These are phyloP conservation scores for Drosophila nigrodunni DNA, from an alignment of 1,140 invertebrate species.

Conservation along the genomic window DNA sequence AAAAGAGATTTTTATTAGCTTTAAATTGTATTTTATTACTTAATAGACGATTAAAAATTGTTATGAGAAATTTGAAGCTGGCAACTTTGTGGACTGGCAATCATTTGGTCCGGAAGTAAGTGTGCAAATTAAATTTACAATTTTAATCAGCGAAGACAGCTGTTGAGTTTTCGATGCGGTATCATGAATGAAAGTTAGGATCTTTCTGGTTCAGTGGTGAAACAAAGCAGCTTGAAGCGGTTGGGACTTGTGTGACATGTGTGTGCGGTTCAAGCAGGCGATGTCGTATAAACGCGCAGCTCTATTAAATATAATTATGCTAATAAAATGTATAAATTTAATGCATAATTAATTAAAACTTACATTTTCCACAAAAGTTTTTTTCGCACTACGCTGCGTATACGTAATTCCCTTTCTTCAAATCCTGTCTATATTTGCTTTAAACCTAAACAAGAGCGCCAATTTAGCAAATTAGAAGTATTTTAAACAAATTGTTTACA, in stretches of 20 bases:
- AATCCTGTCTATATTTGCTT: too few relatives aligned
- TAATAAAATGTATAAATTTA: conserved; percentile 17
- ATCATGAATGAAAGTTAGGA: conserved; percentile 63
- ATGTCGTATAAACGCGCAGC: conserved; percentile 11
- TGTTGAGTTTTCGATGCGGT: neutral
- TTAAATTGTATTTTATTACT: too few relatives aligned
- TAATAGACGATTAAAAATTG: too few relatives aligned
- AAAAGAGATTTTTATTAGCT: too few relatives aligned
- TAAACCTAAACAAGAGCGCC: neutral
- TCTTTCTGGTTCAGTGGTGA: conserved; percentile 57
- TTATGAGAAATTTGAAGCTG: too few relatives aligned
- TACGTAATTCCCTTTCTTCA: neutral
- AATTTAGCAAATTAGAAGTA: neutral
- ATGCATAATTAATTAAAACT: neutral
- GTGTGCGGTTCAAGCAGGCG: conserved; percentile 17
- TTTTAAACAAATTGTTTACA: neutral
- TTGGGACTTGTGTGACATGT: conserved; percentile 45
- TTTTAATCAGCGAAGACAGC: neutral
- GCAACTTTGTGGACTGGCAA: too few relatives aligned
- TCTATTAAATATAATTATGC: conserved; percentile 14
- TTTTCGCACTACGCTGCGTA: neutral
- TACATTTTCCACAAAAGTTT: neutral
- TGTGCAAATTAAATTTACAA: conserved; percentile 48
- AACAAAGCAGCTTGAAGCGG: conserved; percentile 65
- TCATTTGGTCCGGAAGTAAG: conserved; percentile 3